A percentile compares a stretch with the other conserved stretches of the same genome.
These are phyloP conservation scores for Isichthys henryi DNA, from an alignment of 2,113 vertebrate species.

Conservation along the genomic window DNA sequence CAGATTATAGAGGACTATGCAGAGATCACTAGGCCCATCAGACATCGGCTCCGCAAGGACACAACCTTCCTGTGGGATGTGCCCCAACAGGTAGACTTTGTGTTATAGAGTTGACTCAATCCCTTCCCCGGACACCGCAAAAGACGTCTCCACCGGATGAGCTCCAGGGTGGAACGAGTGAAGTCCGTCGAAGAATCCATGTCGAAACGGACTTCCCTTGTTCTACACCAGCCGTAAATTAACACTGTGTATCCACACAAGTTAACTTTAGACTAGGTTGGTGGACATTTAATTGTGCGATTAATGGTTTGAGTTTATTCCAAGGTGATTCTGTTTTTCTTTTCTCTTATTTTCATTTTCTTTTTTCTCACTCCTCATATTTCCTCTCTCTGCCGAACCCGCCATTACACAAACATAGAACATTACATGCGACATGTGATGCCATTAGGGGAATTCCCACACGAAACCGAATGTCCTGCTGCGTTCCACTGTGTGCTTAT, in stretches of 20 bases:
- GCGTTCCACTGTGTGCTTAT: neutral
- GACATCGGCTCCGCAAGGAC: neutral
- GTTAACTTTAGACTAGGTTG: neutral
- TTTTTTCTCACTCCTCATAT: no score
- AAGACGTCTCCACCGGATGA: neutral
- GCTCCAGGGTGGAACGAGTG: neutral
- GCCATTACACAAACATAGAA: neutral
- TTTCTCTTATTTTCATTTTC: no score
- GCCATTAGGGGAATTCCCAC: neutral
- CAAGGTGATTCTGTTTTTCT: no score
- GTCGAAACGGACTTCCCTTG: neutral
- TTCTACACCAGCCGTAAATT: neutral
- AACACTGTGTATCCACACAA: neutral
- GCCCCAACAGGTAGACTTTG: neutral
- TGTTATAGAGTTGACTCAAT: neutral
- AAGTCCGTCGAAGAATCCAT: neutral
- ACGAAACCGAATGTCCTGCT: neutral
- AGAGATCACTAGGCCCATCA: neutral
- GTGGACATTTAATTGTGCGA: no score
- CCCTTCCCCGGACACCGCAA: neutral
- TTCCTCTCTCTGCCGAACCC: neutral
- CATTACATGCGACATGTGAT: neutral
- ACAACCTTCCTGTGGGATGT: neutral
- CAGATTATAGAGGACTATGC: slow-evolving; percentile 25
- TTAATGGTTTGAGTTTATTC: no score